phyloP scores from a whole-genome alignment of 1,140 invertebrate genomes.

The Heterodera carotae region DNA sequence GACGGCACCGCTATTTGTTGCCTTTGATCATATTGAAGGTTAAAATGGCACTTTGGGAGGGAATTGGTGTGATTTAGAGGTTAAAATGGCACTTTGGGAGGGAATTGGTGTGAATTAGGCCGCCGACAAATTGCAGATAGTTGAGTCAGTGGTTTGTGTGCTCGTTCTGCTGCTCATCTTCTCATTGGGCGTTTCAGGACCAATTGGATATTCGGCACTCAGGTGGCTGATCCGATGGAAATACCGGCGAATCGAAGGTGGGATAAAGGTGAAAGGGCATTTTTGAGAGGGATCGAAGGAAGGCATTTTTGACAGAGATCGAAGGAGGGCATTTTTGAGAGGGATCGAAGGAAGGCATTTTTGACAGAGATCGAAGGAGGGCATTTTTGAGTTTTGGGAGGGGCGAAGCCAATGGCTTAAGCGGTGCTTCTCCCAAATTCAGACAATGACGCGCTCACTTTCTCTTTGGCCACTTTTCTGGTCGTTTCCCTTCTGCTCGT shows the following conservation, averaged over 20 bases:
- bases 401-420: too few species aligned
- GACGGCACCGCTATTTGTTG: constrained; percentile 16
- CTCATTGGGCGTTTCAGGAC: constrained; percentile 14
- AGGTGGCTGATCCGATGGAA: constrained; percentile 21
- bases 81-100: neutral
- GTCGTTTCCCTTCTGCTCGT: constrained; percentile 19
- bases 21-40: constrained; percentile 27
- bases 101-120: constrained; percentile 5
- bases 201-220: constrained; percentile 15
- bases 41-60: neutral
- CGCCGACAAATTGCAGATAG: neutral
- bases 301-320: too few species aligned
- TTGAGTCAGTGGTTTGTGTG: constrained; percentile 15
- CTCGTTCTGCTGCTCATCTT: constrained; percentile 18
- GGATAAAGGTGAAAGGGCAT: neutral
- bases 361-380: too few species aligned
- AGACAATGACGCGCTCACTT: constrained; percentile 12
- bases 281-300: too few species aligned
- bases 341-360: too few species aligned
- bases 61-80: constrained; percentile 22
- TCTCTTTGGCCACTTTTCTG: constrained; percentile 25
- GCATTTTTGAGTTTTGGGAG: too few species aligned
- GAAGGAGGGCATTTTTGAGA: too few species aligned
- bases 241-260: constrained; percentile 29
- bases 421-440: too few species aligned